Evolutionary conservation across 1,140 invertebrate genomes (phyloP).

Genomic region (Saccostrea cuccullata): DNA sequence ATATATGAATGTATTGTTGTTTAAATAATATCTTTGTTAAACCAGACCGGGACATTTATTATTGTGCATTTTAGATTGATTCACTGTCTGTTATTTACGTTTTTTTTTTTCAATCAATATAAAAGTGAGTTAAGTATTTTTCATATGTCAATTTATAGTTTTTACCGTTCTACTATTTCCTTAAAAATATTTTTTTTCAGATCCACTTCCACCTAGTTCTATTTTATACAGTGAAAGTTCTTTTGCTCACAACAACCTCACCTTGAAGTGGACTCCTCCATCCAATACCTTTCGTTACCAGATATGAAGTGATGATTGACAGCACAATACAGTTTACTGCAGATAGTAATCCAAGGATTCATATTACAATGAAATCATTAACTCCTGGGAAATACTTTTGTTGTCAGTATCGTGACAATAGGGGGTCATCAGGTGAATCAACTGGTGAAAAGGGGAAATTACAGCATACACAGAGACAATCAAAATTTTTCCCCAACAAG

Average conservation of each 20-base stretch:
- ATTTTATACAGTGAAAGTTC: neutral
- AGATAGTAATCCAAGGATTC: neutral
- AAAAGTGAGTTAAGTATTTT: too few species aligned
- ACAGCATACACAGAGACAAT: neutral
- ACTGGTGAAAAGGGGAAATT: neutral
- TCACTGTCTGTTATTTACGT: too few species aligned
- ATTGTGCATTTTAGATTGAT: too few species aligned
- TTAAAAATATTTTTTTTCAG: neutral
- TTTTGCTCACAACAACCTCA: neutral
- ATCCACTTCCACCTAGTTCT: neutral
- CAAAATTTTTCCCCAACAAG: neutral
- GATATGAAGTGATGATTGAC: slow-evolving; percentile 7
- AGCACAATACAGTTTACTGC: neutral
- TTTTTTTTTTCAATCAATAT: too few species aligned
- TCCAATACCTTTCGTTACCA: neutral
- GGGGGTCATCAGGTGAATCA: neutral
- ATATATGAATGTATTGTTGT: too few species aligned
- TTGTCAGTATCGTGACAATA: neutral
- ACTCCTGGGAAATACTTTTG: neutral
- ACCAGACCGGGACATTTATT: too few species aligned
- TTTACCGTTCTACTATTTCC: too few species aligned
- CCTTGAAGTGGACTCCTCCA: neutral
- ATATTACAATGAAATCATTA: neutral
- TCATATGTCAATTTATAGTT: too few species aligned
- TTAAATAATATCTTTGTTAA: too few species aligned